Conservation (phyloP, 1,140 invertebrate species). For the Ostrea denselamellosa region DNA sequence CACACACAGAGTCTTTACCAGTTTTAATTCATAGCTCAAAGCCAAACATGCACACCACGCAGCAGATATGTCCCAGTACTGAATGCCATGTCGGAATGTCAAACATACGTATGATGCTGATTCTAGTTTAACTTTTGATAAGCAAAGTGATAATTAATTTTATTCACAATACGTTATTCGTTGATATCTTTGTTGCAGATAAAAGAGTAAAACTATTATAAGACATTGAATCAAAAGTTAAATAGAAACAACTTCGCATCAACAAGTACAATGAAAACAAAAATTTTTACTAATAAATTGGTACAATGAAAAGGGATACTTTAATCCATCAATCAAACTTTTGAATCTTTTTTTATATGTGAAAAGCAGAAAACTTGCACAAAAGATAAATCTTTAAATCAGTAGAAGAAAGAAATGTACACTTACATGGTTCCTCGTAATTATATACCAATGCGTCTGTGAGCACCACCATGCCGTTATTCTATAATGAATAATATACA, state of each 20-base stretch:
- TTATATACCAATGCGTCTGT: conserved; percentile 72
- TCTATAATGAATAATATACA: conserved; percentile 55
- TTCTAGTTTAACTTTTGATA: neutral
- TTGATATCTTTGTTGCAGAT: no score
- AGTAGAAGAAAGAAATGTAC: neutral
- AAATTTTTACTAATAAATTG: neutral
- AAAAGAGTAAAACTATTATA: no score
- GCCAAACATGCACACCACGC: neutral
- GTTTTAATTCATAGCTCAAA: neutral
- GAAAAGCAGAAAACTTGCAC: no score
- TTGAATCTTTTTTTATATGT: neutral
- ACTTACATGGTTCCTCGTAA: conserved; percentile 64
- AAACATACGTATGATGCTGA: neutral
- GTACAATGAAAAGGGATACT: neutral
- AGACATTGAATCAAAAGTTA: neutral
- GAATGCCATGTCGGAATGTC: conserved; percentile 11
- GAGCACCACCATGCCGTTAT: conserved; percentile 69
- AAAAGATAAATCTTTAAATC: neutral
- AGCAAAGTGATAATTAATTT: no score
- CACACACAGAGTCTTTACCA: neutral
- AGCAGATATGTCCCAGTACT: neutral
- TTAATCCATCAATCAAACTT: neutral
- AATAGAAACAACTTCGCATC: neutral
- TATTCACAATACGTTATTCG: no score
- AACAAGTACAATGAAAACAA: neutral